Percentiles rank a stretch among this genome's conserved stretches.
phyloP scores from a whole-genome alignment of 1,140 invertebrate genomes.

The Myzus persicae region DNA sequence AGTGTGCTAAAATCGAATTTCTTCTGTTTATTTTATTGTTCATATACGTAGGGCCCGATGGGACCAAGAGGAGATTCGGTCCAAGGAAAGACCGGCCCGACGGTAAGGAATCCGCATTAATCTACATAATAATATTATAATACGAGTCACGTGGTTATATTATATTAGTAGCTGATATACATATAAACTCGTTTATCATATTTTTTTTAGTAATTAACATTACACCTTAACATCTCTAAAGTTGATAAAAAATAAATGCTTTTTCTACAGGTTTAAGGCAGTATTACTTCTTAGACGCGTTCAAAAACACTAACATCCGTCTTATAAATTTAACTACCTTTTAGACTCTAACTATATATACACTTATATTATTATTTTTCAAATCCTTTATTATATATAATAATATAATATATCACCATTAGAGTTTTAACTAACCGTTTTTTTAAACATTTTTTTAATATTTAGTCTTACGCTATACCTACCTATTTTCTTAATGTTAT shows the following conservation, averaged over 20 bases:
- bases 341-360: constrained; percentile 6
- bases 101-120: constrained; percentile 72
- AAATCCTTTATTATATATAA: constrained; percentile 6
- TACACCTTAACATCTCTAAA: background rate
- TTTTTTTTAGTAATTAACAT: background rate
- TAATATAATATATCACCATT: constrained; percentile 11
- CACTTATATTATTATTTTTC: constrained; percentile 20
- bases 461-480: constrained; percentile 22
- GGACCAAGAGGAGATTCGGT: constrained; percentile 84
- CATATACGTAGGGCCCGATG: constrained; percentile 79
- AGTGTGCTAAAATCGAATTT: background rate
- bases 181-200: constrained; percentile 6
- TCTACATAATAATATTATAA: background rate
- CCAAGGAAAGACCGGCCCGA: constrained; percentile 77
- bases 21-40: background rate
- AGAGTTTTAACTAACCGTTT: constrained; percentile 31
- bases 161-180: background rate
- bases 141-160: background rate
- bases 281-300: constrained; percentile 53
- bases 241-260: constrained; percentile 27
- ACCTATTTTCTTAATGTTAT: constrained; percentile 29
- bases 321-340: constrained; percentile 18
- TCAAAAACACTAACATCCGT: constrained; percentile 49
- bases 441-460: background rate
- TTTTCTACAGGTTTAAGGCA: constrained; percentile 57